Percentiles rank a stretch among this genome's conserved stretches.
Evolutionary conservation across 1,140 invertebrate genomes (phyloP).

Genomic region (Cotesia typhae): DNA sequence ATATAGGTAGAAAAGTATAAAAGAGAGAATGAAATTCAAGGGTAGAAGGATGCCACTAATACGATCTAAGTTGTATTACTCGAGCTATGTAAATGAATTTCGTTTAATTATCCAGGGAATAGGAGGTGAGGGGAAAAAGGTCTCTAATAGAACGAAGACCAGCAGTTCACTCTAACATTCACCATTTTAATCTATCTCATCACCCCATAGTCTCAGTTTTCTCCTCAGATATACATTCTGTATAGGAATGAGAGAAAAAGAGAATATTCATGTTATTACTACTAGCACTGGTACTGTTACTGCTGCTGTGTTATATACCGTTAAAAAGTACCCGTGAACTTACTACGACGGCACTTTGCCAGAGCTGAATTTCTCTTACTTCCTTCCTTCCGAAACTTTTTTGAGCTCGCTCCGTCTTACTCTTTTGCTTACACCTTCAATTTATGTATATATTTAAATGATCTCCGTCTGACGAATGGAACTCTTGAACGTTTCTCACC

Average conservation of each 20-base stretch:
- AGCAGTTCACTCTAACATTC: background rate
- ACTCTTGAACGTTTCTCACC: conserved; percentile 1
- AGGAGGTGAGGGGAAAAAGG: conserved; percentile 4
- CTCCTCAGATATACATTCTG: no score
- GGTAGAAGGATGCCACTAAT: conserved; percentile 24
- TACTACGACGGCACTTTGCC: conserved; percentile 15
- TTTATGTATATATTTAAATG: conserved; percentile 4
- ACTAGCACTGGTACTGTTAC: no score
- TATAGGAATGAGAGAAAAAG: background rate
- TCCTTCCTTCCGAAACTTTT: background rate
- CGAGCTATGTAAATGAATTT: conserved; percentile 66
- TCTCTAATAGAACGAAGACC: conserved; percentile 9
- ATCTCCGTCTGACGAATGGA: background rate
- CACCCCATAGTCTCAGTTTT: no score
- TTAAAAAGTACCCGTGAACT: conserved; percentile 14
- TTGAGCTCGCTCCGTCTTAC: background rate
- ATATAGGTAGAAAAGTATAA: background rate
- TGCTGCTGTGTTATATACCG: conserved; percentile 6
- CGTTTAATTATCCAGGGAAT: conserved; percentile 60
- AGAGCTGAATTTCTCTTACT: conserved; percentile 16
- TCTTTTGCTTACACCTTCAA: background rate
- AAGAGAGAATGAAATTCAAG: background rate
- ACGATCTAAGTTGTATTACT: conserved; percentile 54
- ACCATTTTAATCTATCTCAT: background rate
- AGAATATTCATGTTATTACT: background rate